Conservation (phyloP, 2,797 vertebrate species). For the Iguana delicatissima region DNA sequence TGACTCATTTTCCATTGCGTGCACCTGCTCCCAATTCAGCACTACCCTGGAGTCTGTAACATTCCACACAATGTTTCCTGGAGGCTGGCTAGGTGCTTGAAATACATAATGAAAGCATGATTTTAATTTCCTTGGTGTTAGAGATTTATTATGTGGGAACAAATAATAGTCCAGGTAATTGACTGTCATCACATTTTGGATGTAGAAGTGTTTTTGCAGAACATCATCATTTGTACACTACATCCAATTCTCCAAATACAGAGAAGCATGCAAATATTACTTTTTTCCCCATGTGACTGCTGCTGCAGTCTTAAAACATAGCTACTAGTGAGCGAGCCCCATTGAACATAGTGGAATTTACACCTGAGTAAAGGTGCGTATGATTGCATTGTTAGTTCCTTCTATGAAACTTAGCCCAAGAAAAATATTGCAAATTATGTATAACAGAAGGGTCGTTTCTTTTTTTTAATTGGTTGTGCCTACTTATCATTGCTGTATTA, state of each 20-base stretch:
- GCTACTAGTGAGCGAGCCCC: background rate
- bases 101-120: constrained; percentile 60
- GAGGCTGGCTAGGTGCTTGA: constrained; percentile 91
- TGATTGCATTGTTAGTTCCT: background rate
- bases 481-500: background rate
- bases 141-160: constrained; percentile 42
- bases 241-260: constrained; percentile 44
- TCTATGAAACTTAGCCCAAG: constrained; percentile 18
- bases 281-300: constrained; percentile 24
- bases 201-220: constrained; percentile 34
- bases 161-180: constrained; percentile 56
- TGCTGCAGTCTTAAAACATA: background rate
- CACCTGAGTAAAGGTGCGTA: background rate
- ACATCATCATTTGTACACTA: constrained; percentile 7
- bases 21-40: constrained; percentile 93
- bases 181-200: constrained; percentile 1
- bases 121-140: constrained; percentile 49
- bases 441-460: background rate
- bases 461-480: too few species aligned
- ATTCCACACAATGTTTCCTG: constrained; percentile 92
- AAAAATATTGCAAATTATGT: constrained; percentile 8
- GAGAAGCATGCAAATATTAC: constrained; percentile 27
- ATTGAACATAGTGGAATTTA: background rate
- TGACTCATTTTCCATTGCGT: constrained; percentile 92
- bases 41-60: constrained; percentile 90